A percentile compares a stretch with the other conserved stretches of the same genome.
Evolutionary conservation across 1,140 invertebrate species (phyloP).

Genomic region (Charaxes varanes): DNA sequence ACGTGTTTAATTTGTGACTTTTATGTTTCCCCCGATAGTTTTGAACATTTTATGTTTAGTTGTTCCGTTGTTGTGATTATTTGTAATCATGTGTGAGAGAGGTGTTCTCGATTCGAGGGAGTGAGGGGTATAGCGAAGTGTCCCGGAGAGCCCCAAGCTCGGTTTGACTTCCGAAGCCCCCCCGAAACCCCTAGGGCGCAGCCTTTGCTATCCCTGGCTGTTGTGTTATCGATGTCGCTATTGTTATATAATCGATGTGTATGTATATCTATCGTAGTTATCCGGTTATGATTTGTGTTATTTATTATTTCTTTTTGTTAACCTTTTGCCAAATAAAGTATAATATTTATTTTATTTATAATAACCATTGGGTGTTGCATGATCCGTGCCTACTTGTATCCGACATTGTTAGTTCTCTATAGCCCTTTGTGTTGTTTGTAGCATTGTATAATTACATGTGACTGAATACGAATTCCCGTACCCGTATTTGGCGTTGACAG

Average conservation of each 20-base stretch:
- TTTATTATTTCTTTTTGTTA: slow-evolving; percentile 33
- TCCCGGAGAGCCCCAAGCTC: slow-evolving; percentile 64
- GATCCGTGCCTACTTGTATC: slow-evolving; percentile 68
- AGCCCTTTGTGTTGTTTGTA: slow-evolving; percentile 71
- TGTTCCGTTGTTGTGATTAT: slow-evolving; percentile 64
- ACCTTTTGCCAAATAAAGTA: slow-evolving; percentile 33
- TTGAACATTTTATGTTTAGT: slow-evolving; percentile 60
- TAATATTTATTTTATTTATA: slow-evolving; percentile 43
- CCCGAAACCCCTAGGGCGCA: slow-evolving; percentile 61
- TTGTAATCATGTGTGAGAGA: slow-evolving; percentile 73
- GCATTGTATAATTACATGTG: slow-evolving; percentile 57
- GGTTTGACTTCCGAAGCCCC: slow-evolving; percentile 60
- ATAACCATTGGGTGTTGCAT: slow-evolving; percentile 70
- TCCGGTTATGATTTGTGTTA: slow-evolving; percentile 37
- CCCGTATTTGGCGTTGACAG: slow-evolving; percentile 54
- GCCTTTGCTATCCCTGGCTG: slow-evolving; percentile 71
- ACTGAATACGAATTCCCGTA: slow-evolving; percentile 36
- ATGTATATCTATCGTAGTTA: slow-evolving; percentile 60
- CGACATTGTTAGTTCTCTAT: slow-evolving; percentile 63
- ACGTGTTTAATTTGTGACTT: slow-evolving; percentile 46
- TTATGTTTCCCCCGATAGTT: slow-evolving; percentile 58
- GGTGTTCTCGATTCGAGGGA: slow-evolving; percentile 73
- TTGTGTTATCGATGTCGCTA: slow-evolving; percentile 72
- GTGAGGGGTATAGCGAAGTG: slow-evolving; percentile 71
- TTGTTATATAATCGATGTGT: slow-evolving; percentile 56